These are phyloP conservation scores for Odontesthes bonariensis DNA, from an alignment of 2,113 vertebrate species.

Conservation along the genomic window DNA sequence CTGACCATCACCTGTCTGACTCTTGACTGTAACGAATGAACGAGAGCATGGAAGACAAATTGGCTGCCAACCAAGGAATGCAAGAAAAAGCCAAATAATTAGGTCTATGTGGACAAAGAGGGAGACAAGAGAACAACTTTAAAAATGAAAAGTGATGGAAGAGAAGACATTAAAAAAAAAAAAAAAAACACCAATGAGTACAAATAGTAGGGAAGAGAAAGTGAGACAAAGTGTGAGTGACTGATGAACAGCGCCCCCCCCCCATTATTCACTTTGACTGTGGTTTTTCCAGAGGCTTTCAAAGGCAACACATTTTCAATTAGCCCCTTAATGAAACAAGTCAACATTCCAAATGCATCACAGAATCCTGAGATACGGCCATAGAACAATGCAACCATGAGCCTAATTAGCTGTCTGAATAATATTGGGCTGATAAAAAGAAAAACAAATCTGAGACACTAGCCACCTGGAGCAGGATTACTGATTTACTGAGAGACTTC, in stretches of 20 bases:
- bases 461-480: constrained; percentile 6
- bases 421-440: constrained; percentile 1
- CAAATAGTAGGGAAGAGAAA: constrained; percentile 11
- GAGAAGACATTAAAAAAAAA: constrained; percentile 28
- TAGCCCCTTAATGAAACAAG: constrained; percentile 57
- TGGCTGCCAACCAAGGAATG: constrained; percentile 40
- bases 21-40: constrained; percentile 13
- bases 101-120: constrained; percentile 26
- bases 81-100: constrained; percentile 57
- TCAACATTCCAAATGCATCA: constrained; percentile 33
- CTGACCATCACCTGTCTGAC: constrained; percentile 32
- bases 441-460: constrained; percentile 11
- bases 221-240: constrained; percentile 41
- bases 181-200: background rate
- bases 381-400: constrained; percentile 52
- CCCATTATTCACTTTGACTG: constrained; percentile 25
- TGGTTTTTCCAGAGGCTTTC: constrained; percentile 39
- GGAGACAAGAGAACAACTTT: constrained; percentile 49
- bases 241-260: constrained; percentile 46
- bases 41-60: constrained; percentile 21
- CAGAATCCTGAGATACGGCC: constrained; percentile 35
- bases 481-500: constrained; percentile 4
- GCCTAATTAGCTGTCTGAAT: constrained; percentile 48
- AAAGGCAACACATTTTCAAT: constrained; percentile 61
- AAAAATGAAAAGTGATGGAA: constrained; percentile 49